Conservation (phyloP, 2,888 invertebrate genomes). For the Trisateles emortualis region DNA sequence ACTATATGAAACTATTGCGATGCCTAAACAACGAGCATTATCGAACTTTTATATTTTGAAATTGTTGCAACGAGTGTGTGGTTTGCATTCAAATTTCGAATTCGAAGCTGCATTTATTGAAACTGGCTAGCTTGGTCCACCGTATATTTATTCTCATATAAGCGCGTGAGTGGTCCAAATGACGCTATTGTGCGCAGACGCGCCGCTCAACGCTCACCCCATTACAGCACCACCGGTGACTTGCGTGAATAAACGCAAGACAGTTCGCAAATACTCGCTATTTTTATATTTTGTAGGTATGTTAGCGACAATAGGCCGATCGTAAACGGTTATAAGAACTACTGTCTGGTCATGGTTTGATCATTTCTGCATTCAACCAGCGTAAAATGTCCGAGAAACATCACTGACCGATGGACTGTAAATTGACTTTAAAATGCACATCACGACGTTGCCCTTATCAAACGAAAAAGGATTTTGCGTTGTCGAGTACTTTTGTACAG, state of each 20-base stretch:
- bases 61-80: background rate
- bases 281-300: background rate
- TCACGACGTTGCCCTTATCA: too few species aligned
- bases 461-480: too few species aligned
- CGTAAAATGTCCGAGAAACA: conserved; percentile 24
- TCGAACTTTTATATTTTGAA: background rate
- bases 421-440: conserved; percentile 19
- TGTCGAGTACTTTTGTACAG: too few species aligned
- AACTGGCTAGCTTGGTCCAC: background rate
- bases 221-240: conserved; percentile 42
- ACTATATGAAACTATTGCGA: background rate
- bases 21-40: background rate
- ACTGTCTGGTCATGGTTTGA: conserved; percentile 35
- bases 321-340: background rate
- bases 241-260: conserved; percentile 43
- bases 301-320: background rate
- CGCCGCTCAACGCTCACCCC: conserved; percentile 9
- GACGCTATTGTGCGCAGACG: conserved; percentile 48
- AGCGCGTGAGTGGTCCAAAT: conserved; percentile 40
- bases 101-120: conserved; percentile 20
- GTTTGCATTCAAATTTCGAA: conserved; percentile 19
- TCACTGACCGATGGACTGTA: conserved; percentile 7
- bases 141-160: too few species aligned
- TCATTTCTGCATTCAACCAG: conserved; percentile 25
- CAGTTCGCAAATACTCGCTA: background rate